Evolutionary conservation across 2,888 invertebrate species (phyloP).

Genomic region (Drosophila dives): DNA sequence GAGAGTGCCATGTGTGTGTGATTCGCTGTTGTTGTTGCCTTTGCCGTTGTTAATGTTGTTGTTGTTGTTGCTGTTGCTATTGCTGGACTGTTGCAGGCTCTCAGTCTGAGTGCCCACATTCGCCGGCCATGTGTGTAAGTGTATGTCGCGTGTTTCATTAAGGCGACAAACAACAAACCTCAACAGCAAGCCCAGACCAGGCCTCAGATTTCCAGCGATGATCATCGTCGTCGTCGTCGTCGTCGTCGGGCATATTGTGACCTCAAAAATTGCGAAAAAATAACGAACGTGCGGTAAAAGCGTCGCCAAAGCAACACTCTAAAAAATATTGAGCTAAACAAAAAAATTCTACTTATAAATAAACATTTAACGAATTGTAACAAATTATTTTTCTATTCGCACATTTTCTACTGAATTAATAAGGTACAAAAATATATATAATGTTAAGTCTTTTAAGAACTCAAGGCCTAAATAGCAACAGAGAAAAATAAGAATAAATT

Average conservation of each 20-base stretch:
- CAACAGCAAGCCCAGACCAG: constrained; percentile 52
- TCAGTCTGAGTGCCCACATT: constrained; percentile 36
- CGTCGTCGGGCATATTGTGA: constrained; percentile 70
- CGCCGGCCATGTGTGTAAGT: constrained; percentile 57
- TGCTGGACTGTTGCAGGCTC: constrained; percentile 42
- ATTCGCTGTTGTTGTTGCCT: constrained; percentile 25
- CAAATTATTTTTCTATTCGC: no score
- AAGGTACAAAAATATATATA: not conserved
- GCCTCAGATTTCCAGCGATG: constrained; percentile 79
- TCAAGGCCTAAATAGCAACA: no score
- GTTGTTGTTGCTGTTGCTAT: constrained; percentile 7
- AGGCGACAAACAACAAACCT: constrained; percentile 78
- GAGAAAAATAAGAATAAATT: no score
- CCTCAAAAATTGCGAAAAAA: constrained; percentile 78
- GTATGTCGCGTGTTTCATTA: constrained; percentile 81
- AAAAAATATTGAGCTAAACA: constrained; percentile 9
- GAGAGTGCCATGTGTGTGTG: constrained; percentile 63
- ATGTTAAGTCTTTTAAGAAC: no score
- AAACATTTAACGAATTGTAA: not conserved
- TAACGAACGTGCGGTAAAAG: constrained; percentile 81
- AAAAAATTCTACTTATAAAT: not conserved
- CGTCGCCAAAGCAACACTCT: constrained; percentile 75
- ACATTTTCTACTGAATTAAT: not conserved
- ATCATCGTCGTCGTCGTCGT: constrained; percentile 59
- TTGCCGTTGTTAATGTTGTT: constrained; percentile 6